Conservation (phyloP, 2,113 vertebrate genomes). For the Tragelaphus imberbis region DNA sequence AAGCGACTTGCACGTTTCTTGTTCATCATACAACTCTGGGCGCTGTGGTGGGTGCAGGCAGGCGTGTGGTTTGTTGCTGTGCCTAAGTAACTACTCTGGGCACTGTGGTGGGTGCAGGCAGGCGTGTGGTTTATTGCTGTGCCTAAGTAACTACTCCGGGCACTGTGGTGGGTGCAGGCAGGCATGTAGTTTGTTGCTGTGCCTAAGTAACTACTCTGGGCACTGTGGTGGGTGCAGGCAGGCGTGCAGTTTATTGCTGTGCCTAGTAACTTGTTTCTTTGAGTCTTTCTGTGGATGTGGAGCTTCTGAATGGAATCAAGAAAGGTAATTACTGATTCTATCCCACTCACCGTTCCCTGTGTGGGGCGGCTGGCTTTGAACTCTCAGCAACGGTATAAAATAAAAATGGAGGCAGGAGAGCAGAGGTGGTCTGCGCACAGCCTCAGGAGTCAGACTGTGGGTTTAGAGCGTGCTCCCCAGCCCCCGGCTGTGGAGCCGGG, state of each 20-base stretch:
- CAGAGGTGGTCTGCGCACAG: not conserved
- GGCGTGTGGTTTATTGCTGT: too few relatives aligned
- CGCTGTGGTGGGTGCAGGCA: too few relatives aligned
- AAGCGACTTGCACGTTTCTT: rapidly evolving
- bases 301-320: not conserved
- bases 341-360: not conserved
- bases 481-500: not conserved
- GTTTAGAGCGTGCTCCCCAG: not conserved
- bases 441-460: not conserved
- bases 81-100: too few relatives aligned
- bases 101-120: too few relatives aligned
- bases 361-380: not conserved
- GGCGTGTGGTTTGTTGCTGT: too few relatives aligned
- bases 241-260: rapidly evolving
- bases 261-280: not conserved
- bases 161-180: rapidly evolving
- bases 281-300: not conserved
- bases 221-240: rapidly evolving
- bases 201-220: not conserved
- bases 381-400: not conserved
- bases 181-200: rapidly evolving
- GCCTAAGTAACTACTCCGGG: not conserved
- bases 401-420: not conserved
- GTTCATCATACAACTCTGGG: rapidly evolving
- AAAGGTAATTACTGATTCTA: not conserved